phyloP scores from a whole-genome alignment of 2,113 vertebrate species.

The Catagonus wagneri region DNA sequence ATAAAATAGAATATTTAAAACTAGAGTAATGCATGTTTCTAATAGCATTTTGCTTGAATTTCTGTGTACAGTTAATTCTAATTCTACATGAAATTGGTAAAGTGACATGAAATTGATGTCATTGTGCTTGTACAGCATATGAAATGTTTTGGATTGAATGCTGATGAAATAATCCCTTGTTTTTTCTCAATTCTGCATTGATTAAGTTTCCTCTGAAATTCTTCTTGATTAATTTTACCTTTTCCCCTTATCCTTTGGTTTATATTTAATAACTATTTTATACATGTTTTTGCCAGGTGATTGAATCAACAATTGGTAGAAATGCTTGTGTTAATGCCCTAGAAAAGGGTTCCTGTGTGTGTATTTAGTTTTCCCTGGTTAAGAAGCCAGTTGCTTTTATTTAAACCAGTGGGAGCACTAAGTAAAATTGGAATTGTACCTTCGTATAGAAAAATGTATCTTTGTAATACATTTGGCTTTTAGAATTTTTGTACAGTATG shows the following conservation, averaged over 20 bases:
- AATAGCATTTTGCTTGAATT: constrained; percentile 65
- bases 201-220: constrained; percentile 72
- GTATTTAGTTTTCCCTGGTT: constrained; percentile 54
- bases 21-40: constrained; percentile 71
- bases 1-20: constrained; percentile 64
- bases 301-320: constrained; percentile 74
- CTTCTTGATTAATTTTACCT: constrained; percentile 78
- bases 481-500: constrained; percentile 7
- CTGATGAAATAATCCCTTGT: constrained; percentile 69
- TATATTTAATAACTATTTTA: constrained; percentile 70
- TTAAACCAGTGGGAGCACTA: constrained; percentile 54
- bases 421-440: constrained; percentile 46
- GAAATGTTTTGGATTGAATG: constrained; percentile 60
- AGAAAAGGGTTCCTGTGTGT: constrained; percentile 41
- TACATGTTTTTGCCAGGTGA: constrained; percentile 74
- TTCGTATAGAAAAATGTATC: constrained; percentile 42
- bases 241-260: constrained; percentile 74
- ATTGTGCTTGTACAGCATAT: constrained; percentile 32
- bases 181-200: constrained; percentile 70
- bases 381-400: constrained; percentile 56
- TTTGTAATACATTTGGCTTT: constrained; percentile 56
- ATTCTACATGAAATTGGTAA: constrained; percentile 59
- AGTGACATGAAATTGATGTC: constrained; percentile 22
- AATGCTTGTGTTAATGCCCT: constrained; percentile 64
- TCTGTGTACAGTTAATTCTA: constrained; percentile 38